Base-by-base conservation (phyloP, 2,888 invertebrate genomes). In the Hyposoter dolosus region DNA sequence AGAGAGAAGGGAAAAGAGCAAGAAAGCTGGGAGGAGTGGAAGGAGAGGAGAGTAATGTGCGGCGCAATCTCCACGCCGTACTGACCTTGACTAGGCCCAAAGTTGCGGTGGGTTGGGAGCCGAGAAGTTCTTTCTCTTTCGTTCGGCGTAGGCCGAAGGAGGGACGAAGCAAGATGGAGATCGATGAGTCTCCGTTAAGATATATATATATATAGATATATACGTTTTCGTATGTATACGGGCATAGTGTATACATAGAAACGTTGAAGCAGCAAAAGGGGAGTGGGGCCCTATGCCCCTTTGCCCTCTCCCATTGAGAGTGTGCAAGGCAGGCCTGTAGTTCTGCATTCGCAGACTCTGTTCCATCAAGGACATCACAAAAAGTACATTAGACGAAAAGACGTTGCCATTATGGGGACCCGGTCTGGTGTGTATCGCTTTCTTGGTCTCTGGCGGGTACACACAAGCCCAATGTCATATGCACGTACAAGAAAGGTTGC, bases 311-410 rank as follows among this genome's bases (percentile, higher is more conserved):
- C 82, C 82, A 84, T 84, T 81, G 72, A 77, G 40, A 88, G 89
- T 86, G 85, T 80, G 76, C 56, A 56, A 28, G 23, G 69, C 81
- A 78, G 86, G 92, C 93, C 93, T 93, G 92, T 91, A 92, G 93
- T 93, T 93, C 93, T 94, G 93, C 94, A 94, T 94, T 93, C 94
- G 94, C 94, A 94, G 94, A 94, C 94, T 93, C 94, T 93, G 93
- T 92, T 92, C 91, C 93, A 93, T 93, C 94, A 94, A 94, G 93
- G 94, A 94, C 94, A 94, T 93, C 91, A 93, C 91, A 93, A 93
- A 93, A 94, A 93, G 93, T 94, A 94, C 93, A 94, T 93, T 93
- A 94, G 94, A 94, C 93, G 93, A 93, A 93, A 94, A 93, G 92
- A 93, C 93, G 93, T 91, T 93, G 93, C 92, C 93, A 93, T 93